Base-by-base conservation (phyloP, 2,113 vertebrate genomes). In the Gorilla gorilla region DNA sequence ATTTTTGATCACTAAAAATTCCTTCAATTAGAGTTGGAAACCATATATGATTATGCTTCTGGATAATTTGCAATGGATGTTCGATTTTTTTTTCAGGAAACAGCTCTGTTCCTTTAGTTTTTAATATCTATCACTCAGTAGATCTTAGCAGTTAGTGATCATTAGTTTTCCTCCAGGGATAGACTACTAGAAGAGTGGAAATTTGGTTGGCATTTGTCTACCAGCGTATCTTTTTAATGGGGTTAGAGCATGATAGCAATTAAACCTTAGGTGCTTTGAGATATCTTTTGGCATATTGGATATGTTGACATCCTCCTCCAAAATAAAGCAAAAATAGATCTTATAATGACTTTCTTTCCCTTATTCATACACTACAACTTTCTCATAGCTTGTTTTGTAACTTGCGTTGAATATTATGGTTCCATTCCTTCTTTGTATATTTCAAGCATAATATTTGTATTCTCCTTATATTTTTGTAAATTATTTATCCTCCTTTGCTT, bases 361-460 rank as follows among this genome's bases (percentile, higher is more conserved):
- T 90, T 96, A 48, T 88, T 16, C 32, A 85, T 35, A 18, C 10
- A 85, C 40, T 78, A 73, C 8, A 64, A 57, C 92, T 80, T 98
- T 96, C 61, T 11, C 70, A 59, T 93, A 93, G 95, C 35, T 97
- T 73, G 80, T 97, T 97, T 83, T 95, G 35, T 93, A 75, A 82
- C 96, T 97, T 97, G 76, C 89, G 89, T 97, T 89, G 72, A 94
- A 87, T 94, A 89, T 97, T 93, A 90, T 66, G 86, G 89, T 97
- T 93, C 84, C 79, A 45, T 90, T 83, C 84, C 92, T 98, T 98
- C 73, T 97, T 93, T 98, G 97, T 97, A 95, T 84, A 89, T 97
- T 98, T 98, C 98, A 55, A 89, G 88, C 88, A 52, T 95, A 96
- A 92, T 75, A 92, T 92, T 83, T 83, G 4, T 97, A 64, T 87